Evolutionary conservation across 92 coral and sea anemone species (phyloP).

Genomic region (Plumapathes pennacea): DNA sequence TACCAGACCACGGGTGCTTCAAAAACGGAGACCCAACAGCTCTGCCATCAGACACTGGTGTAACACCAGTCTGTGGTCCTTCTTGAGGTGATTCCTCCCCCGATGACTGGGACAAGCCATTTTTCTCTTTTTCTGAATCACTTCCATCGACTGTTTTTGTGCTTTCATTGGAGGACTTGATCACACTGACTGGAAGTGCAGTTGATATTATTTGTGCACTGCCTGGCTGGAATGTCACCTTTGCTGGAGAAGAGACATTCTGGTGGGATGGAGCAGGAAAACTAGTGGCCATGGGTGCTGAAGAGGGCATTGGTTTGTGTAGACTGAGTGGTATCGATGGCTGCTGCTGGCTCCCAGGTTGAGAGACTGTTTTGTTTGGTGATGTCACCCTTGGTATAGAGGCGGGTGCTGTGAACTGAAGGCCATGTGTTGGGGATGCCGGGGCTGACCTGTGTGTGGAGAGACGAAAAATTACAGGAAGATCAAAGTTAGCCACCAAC

Average conservation of each 20-base stretch:
- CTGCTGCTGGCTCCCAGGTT: conserved; percentile 29
- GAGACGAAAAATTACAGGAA: no score
- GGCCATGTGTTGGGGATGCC: conserved; percentile 99
- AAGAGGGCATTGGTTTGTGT: conserved; percentile 31
- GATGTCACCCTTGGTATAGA: conserved; percentile 65
- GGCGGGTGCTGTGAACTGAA: conserved; percentile 77
- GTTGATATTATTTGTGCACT: conserved; percentile 43
- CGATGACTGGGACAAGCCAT: conserved; percentile 87
- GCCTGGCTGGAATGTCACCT: conserved; percentile 15
- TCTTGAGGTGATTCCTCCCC: conserved; percentile 79
- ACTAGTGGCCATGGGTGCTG: conserved; percentile 48
- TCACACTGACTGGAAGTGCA: conserved; percentile 83
- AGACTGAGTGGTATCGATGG: no score
- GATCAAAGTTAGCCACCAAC: no score
- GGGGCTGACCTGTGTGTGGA: conserved; percentile 98
- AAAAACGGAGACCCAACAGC: conserved; percentile 34
- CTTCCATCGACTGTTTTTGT: conserved; percentile 32
- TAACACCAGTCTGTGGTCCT: conserved; percentile 42
- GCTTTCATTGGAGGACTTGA: conserved; percentile 69
- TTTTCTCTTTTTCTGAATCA: conserved; percentile 76
- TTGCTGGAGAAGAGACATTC: conserved; percentile 22
- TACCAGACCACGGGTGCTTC: no score
- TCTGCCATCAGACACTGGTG: conserved; percentile 21
- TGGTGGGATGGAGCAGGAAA: conserved; percentile 58
- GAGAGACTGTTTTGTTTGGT: conserved; percentile 60